These are phyloP conservation scores for Dendroctonus valens DNA, from an alignment of 1,140 invertebrate species.

Conservation along the genomic window DNA sequence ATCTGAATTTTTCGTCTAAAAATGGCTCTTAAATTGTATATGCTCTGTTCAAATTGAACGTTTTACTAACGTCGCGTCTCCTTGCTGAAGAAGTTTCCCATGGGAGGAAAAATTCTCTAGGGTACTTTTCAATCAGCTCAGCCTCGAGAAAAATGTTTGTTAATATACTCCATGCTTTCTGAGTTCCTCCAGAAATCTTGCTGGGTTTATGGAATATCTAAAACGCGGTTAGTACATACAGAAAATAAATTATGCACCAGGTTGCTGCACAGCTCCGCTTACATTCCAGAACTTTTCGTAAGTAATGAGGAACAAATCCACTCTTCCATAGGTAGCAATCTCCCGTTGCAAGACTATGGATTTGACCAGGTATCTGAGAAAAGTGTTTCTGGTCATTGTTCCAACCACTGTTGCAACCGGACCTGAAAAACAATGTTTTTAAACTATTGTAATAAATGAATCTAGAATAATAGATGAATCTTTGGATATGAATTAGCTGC, in stretches of 20 bases:
- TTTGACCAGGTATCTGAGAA: conserved; percentile 42
- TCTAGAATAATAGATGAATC: too few relatives aligned
- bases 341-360: conserved; percentile 40
- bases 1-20: conserved; percentile 4
- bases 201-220: not conserved
- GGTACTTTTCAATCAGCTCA: conserved; percentile 42
- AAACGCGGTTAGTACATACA: not conserved
- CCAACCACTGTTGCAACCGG: conserved; percentile 43
- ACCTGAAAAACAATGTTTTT: conserved; percentile 33
- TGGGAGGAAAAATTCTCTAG: conserved; percentile 43
- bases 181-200: not conserved
- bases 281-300: conserved; percentile 41
- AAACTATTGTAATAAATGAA: conserved; percentile 2
- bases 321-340: conserved; percentile 38
- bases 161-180: conserved; percentile 27
- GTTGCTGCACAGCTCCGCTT: conserved; percentile 11
- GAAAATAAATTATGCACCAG: not conserved
- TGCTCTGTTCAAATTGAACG: not conserved
- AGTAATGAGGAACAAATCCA: conserved; percentile 42
- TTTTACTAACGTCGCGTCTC: not conserved
- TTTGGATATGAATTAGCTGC: not conserved
- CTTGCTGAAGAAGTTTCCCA: conserved; percentile 36
- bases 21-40: not conserved
- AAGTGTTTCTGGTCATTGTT: conserved; percentile 36
- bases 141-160: conserved; percentile 42